These are phyloP conservation scores for Imbricaverruca yamaguchii DNA, from an alignment of 2,888 invertebrate genomes.

Conservation along the genomic window DNA sequence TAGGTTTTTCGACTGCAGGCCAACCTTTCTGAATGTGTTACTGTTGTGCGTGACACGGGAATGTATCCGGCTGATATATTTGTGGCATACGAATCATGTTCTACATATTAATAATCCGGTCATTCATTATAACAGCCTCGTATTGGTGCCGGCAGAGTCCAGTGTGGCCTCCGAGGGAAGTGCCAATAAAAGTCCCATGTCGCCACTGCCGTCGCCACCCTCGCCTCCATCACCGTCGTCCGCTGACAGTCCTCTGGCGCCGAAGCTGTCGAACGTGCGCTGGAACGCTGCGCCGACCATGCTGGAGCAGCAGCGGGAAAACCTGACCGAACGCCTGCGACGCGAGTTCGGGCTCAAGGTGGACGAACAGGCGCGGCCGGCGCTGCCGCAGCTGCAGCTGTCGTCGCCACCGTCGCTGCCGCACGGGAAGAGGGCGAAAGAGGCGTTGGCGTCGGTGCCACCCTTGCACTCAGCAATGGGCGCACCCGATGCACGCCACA, in stretches of 20 bases:
- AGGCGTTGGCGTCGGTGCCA: not conserved
- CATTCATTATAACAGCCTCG: no score
- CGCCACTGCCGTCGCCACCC: not conserved
- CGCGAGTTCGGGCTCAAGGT: constrained; percentile 67
- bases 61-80: no score
- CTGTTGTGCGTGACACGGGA: no score
- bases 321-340: constrained; percentile 72
- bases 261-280: constrained; percentile 27
- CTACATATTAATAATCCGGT: no score
- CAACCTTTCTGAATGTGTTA: no score
- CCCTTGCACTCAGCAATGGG: no score
- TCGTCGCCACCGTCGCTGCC: not conserved
- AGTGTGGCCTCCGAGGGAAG: no score
- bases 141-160: no score
- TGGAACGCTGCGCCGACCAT: constrained; percentile 74
- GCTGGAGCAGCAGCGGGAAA: constrained; percentile 75
- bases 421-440: not conserved
- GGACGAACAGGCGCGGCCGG: constrained; percentile 32
- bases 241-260: not conserved
- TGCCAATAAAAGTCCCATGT: no score
- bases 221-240: not conserved
- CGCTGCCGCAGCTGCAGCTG: not conserved
- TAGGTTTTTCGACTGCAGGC: no score
- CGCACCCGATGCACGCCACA: not conserved
- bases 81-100: no score